These are phyloP conservation scores for Sarcophaga rosellei DNA, from an alignment of 2,888 invertebrate species.

Conservation along the genomic window DNA sequence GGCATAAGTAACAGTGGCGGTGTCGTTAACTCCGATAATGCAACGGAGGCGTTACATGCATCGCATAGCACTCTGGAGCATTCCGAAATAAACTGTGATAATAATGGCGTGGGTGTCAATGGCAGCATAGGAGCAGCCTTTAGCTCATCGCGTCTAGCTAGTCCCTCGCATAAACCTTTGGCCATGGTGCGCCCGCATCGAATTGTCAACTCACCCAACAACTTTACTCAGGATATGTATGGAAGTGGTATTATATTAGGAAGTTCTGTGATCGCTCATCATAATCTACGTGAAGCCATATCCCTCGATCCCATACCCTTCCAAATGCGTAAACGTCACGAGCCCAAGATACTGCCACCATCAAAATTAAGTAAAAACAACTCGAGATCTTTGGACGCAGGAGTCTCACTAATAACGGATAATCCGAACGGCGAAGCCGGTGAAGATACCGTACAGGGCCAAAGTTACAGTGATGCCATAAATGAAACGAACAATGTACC, in stretches of 20 bases:
- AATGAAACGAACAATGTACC: slow-evolving; percentile 54
- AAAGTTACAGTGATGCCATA: slow-evolving; percentile 67
- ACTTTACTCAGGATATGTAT: slow-evolving; percentile 73
- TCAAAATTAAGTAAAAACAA: slow-evolving; percentile 79
- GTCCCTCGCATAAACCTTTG: slow-evolving; percentile 76
- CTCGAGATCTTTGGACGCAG: slow-evolving; percentile 80
- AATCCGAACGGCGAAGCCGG: slow-evolving; percentile 51
- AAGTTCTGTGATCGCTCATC: slow-evolving; percentile 67
- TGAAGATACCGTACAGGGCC: slow-evolving; percentile 14
- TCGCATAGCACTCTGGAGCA: slow-evolving; percentile 81
- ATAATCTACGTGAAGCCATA: slow-evolving; percentile 83
- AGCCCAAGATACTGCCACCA: slow-evolving; percentile 75
- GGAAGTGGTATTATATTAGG: slow-evolving; percentile 67
- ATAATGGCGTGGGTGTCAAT: slow-evolving; percentile 72
- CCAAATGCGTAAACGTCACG: slow-evolving; percentile 76
- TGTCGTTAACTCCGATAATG: slow-evolving; percentile 70
- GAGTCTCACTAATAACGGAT: slow-evolving; percentile 72
- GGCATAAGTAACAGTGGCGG: slow-evolving; percentile 54
- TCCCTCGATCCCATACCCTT: slow-evolving; percentile 86
- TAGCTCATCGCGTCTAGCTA: slow-evolving; percentile 55
- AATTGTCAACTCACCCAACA: slow-evolving; percentile 80
- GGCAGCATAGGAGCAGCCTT: slow-evolving; percentile 67
- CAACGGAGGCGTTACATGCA: slow-evolving; percentile 74
- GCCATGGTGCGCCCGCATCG: slow-evolving; percentile 82
- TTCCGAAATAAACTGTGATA: slow-evolving; percentile 82